These are phyloP conservation scores for Nesoenas mayeri DNA, from an alignment of 2,113 vertebrate species.

Conservation along the genomic window DNA sequence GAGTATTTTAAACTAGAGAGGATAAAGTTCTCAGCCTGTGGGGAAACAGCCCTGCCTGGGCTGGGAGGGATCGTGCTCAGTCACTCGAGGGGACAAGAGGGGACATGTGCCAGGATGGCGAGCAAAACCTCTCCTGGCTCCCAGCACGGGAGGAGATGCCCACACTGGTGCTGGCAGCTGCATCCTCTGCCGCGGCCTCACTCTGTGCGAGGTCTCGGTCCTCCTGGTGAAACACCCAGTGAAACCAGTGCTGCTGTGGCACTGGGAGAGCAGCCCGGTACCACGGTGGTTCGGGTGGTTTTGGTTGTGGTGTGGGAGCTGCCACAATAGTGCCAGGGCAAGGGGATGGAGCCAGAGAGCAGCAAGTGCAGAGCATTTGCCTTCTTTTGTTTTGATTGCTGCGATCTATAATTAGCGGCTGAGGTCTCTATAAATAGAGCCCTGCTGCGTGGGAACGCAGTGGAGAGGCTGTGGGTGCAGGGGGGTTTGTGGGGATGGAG, in stretches of 20 bases:
- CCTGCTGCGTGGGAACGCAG: slow-evolving; percentile 32
- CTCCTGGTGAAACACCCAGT: background rate
- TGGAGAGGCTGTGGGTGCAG: background rate
- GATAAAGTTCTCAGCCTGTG: background rate
- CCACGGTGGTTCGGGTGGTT: fast-evolving
- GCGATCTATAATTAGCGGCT: slow-evolving; percentile 33
- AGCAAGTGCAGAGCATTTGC: background rate
- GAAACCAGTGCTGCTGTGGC: background rate
- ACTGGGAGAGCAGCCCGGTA: background rate
- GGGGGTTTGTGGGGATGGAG: background rate
- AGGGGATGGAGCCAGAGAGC: background rate
- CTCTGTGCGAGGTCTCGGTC: background rate
- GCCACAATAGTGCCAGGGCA: background rate
- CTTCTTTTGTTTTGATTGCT: slow-evolving; percentile 39
- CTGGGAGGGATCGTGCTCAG: background rate
- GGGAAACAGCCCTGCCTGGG: background rate
- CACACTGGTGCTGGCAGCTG: background rate
- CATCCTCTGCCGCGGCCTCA: background rate
- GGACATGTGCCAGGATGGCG: fast-evolving
- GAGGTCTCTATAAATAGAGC: slow-evolving; percentile 52
- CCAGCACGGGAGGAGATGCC: fast-evolving
- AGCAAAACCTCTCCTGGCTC: background rate
- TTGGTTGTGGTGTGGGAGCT: background rate
- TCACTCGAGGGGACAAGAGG: fast-evolving
- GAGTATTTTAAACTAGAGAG: background rate